Percentiles rank a stretch among this genome's conserved stretches.
Evolutionary conservation across 2,113 vertebrate genomes (phyloP).

Genomic region (Narcine bancroftii): DNA sequence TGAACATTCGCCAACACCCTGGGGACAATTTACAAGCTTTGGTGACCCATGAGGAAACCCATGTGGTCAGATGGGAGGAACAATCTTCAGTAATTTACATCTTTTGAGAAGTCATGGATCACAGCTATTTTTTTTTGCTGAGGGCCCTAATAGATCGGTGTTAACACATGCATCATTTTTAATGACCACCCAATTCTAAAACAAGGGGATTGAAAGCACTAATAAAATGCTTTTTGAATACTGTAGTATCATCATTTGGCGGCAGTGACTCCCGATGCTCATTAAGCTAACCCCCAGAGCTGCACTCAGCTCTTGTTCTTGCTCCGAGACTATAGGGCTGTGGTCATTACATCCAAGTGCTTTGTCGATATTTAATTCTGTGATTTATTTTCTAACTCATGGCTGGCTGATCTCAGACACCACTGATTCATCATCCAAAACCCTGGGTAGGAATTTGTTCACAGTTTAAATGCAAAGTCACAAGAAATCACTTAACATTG

Average conservation of each 20-base stretch:
- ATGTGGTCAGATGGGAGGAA: too few species aligned
- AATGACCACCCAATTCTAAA: neutral
- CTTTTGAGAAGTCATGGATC: too few species aligned
- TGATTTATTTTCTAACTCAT: neutral
- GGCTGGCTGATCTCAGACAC: neutral
- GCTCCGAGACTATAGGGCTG: neutral
- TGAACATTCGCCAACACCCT: too few species aligned
- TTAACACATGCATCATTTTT: neutral
- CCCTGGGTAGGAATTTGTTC: neutral
- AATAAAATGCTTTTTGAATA: neutral
- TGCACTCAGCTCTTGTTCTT: neutral
- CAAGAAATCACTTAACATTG: neutral
- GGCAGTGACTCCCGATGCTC: neutral
- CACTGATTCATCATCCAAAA: neutral
- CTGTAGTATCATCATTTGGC: neutral
- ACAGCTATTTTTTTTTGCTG: too few species aligned
- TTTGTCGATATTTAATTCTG: neutral
- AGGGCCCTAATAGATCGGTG: too few species aligned
- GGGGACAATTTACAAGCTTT: too few species aligned
- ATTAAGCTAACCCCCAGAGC: neutral
- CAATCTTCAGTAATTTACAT: too few species aligned
- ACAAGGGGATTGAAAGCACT: neutral
- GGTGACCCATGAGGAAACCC: too few species aligned
- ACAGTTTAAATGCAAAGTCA: neutral
- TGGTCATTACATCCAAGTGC: neutral